These are phyloP conservation scores for Muricea muricata DNA, from an alignment of 92 coral and sea anemone genomes.

Conservation along the genomic window DNA sequence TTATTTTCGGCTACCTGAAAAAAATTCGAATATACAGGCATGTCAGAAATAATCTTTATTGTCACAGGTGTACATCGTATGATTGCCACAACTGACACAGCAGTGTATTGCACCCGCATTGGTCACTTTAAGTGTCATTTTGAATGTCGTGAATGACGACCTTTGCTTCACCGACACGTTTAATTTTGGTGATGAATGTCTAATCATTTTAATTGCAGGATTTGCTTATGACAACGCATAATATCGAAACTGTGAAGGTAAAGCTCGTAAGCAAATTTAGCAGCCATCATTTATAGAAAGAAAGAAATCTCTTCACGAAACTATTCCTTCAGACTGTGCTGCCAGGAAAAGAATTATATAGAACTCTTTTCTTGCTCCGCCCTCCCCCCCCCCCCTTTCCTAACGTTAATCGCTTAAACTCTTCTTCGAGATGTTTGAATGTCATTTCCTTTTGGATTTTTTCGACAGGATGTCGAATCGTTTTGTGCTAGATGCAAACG, in stretches of 20 bases:
- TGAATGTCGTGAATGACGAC: background rate
- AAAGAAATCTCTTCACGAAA: background rate
- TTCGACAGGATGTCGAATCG: conserved; percentile 15
- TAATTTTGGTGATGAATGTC: background rate
- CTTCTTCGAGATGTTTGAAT: background rate
- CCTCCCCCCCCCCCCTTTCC: background rate
- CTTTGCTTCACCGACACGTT: background rate
- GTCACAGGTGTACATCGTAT: too few relatives aligned
- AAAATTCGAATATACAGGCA: too few relatives aligned
- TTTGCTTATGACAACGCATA: conserved; percentile 1
- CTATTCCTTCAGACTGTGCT: too few relatives aligned
- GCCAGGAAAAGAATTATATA: background rate
- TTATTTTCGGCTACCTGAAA: too few relatives aligned
- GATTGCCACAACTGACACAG: background rate
- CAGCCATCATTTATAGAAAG: background rate
- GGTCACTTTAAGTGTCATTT: too few relatives aligned
- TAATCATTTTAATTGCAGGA: background rate
- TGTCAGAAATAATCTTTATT: too few relatives aligned
- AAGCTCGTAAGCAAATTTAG: background rate
- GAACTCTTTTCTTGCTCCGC: background rate
- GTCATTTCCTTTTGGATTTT: background rate
- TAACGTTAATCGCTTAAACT: too few relatives aligned
- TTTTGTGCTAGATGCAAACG: conserved; percentile 34
- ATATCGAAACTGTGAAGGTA: background rate
- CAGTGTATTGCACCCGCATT: background rate